Conservation (phyloP, 2,888 invertebrate species). For the Germaria angustata region DNA sequence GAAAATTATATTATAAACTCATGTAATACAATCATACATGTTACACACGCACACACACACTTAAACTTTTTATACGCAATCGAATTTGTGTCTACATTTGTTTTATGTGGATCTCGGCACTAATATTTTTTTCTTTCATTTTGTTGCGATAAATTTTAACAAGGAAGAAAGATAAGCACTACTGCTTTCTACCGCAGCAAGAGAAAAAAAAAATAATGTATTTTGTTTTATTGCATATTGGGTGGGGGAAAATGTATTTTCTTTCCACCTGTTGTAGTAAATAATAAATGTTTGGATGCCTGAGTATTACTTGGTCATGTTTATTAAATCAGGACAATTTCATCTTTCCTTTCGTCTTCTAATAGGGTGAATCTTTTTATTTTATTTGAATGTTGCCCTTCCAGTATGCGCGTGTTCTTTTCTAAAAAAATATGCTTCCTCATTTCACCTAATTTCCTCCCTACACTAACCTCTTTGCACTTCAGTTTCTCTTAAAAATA, state of each 20-base stretch:
- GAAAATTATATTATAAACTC: conserved; percentile 26
- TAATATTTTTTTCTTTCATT: background rate
- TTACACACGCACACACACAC: conserved; percentile 2
- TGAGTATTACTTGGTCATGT: no score
- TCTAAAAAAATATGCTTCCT: no score
- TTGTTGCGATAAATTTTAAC: conserved; percentile 51
- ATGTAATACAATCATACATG: background rate
- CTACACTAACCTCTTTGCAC: no score
- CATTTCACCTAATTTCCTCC: no score
- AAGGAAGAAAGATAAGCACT: conserved; percentile 44
- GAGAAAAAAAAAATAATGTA: background rate
- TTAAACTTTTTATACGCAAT: background rate
- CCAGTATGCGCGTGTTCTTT: no score
- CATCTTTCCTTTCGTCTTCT: no score
- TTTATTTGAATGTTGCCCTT: no score
- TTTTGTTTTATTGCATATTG: background rate
- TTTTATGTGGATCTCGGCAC: background rate
- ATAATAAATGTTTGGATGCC: no score
- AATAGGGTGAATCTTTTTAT: no score
- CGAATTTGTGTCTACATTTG: conserved; percentile 11
- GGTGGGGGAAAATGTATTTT: background rate
- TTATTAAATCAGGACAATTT: no score
- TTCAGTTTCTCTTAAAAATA: no score
- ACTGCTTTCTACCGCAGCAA: background rate
- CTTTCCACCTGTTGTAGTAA: no score